A percentile compares a stretch with the other conserved stretches of the same genome.
phyloP scores from a whole-genome alignment of 2,113 vertebrate species.

The Emberiza fucata region DNA sequence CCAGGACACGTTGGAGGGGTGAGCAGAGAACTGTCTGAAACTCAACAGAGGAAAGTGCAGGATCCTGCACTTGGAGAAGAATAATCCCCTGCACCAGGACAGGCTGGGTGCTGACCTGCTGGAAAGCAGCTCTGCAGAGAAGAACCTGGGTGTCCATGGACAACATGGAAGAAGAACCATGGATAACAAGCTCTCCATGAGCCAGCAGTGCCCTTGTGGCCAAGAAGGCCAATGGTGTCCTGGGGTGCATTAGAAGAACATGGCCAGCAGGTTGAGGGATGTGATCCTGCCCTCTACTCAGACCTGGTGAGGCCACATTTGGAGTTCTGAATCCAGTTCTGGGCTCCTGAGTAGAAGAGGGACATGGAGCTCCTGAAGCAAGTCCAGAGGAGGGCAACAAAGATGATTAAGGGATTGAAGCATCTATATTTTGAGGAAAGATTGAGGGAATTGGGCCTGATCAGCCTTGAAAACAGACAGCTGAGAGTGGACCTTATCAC shows the following conservation, averaged over 20 bases:
- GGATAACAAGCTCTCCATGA: neutral
- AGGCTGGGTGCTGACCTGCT: neutral
- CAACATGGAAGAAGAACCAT: neutral
- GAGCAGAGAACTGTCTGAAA: neutral
- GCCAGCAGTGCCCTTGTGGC: neutral
- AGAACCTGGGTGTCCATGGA: neutral
- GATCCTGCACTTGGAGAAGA: neutral
- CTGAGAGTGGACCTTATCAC: no score
- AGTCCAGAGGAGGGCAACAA: neutral
- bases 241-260: neutral
- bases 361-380: neutral
- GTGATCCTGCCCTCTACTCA: neutral
- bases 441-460: neutral
- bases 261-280: fast-evolving
- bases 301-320: neutral
- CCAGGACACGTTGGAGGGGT: neutral
- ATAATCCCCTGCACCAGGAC: neutral
- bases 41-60: neutral
- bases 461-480: neutral
- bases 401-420: neutral
- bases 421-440: neutral
- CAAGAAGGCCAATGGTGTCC: no score
- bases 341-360: neutral
- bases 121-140: neutral
- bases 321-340: neutral